A percentile compares a stretch with the other conserved stretches of the same genome.
phyloP scores from a whole-genome alignment of 2,797 vertebrate species.

The Amniataba percoides region DNA sequence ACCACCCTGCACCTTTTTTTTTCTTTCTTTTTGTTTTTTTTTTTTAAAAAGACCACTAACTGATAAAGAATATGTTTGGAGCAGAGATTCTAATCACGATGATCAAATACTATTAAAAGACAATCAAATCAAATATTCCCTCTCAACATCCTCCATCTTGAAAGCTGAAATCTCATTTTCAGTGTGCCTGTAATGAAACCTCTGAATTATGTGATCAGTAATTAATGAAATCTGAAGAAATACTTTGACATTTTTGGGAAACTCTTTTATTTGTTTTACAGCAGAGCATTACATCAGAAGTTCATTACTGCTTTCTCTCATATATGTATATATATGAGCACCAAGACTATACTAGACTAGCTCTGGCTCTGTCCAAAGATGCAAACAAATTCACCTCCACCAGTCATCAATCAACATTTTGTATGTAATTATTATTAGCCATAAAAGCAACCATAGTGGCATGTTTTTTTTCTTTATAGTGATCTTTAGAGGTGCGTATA shows the following conservation, averaged over 20 bases:
- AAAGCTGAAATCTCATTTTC: neutral
- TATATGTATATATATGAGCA: neutral
- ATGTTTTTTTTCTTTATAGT: neutral
- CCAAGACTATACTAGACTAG: too few relatives aligned
- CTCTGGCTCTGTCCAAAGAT: neutral
- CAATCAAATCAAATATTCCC: neutral
- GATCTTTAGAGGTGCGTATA: too few relatives aligned
- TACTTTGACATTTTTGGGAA: neutral
- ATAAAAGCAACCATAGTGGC: neutral
- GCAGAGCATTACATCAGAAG: neutral
- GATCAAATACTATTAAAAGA: neutral
- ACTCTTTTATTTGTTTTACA: neutral
- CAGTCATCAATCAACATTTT: neutral
- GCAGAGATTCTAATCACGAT: neutral
- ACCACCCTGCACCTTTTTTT: conserved; percentile 7
- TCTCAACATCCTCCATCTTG: neutral
- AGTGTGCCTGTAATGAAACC: neutral
- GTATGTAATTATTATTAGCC: neutral
- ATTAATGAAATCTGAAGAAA: neutral
- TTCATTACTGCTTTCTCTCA: neutral
- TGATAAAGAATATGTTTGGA: neutral
- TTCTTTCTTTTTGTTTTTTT: neutral
- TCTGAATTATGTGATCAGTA: neutral
- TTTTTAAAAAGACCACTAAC: neutral
- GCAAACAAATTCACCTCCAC: neutral